Evolutionary conservation across 1,140 invertebrate genomes (phyloP), one percentile per base, ranked within the genome.

Genomic region (Aradophagus sp.): DNA sequence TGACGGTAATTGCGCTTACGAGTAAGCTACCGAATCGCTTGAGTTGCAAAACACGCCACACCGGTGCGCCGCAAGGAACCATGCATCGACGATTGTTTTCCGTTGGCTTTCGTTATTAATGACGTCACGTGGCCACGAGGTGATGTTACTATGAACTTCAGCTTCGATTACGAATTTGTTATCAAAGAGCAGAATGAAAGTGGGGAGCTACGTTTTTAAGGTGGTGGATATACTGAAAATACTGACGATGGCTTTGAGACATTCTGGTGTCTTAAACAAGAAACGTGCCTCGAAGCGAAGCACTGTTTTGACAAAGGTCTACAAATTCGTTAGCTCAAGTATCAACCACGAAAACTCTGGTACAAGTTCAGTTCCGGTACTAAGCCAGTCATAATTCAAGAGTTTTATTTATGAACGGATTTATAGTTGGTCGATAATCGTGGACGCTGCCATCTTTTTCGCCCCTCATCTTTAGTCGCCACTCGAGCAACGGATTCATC

Each of bases 1-100:
- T 65, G 69, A 61, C 53, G 50, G 61, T 23, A 65, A 61, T 65
- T 53, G 48, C 41, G 39, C 17, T n/a, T 50, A 41, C 32, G 35
- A 56, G 48, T 26, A 11, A 11, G 23, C 47, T 42, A 11, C 19
- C 17, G 16, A 32, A 8, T 27, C 32, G 11, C 13, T n/a, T n/a
- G 19, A 23, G 16, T 27, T 36, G 34, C 55, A 45, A 62, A 65
- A 55, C 55, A 29, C 44, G 23, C 45, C 14, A 8, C 10, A 16
- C 14, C 12, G 13, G 6, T 12, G 11, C 19, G 19, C 2, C 47
- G 23, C 53, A 47, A 55, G 55, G 47, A 39, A 26, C 34, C 23
- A 15, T 14, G 26, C 48, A 55, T 45, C 41, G 39, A 56, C 56
- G 47, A 53, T 63, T 45, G 17, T 27, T 34, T 11, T 45, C 23